These are phyloP conservation scores for Cebus imitator DNA, from an alignment of 2,113 vertebrate genomes.

Conservation along the genomic window DNA sequence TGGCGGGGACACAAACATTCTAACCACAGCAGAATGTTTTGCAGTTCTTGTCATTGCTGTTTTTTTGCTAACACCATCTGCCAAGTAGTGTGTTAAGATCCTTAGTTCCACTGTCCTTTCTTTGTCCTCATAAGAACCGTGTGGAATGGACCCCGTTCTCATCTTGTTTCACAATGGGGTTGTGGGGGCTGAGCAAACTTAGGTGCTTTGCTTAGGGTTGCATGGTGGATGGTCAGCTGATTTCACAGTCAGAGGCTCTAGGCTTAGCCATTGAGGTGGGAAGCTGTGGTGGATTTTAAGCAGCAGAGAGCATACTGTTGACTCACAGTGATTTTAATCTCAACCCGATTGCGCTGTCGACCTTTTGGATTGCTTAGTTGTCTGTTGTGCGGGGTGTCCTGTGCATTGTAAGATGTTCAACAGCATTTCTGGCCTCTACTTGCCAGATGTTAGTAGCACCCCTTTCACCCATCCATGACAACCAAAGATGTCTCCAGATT, in stretches of 20 bases:
- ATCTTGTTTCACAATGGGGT: neutral
- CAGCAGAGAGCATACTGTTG: neutral
- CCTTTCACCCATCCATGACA: neutral
- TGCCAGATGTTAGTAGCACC: neutral
- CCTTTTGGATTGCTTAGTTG: neutral
- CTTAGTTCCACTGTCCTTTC: neutral
- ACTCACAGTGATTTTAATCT: neutral
- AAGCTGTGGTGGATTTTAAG: no score
- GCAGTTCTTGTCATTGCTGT: neutral
- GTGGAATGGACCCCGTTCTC: neutral
- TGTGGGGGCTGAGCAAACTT: fast-evolving
- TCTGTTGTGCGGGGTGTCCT: neutral
- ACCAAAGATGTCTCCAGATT: neutral
- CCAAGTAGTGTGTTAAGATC: neutral
- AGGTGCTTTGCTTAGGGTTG: neutral
- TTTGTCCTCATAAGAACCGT: neutral
- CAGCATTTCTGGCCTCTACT: neutral
- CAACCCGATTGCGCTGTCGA: fast-evolving
- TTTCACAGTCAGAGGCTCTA: neutral
- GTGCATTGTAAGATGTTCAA: neutral
- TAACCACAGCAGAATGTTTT: neutral
- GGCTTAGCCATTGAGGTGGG: fast-evolving
- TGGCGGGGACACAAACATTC: neutral
- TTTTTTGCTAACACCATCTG: neutral
- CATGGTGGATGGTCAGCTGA: fast-evolving